Evolutionary conservation across 2,888 invertebrate species (phyloP), one percentile per base, ranked within the genome.

Genomic region (Conops quadrifasciatus): DNA sequence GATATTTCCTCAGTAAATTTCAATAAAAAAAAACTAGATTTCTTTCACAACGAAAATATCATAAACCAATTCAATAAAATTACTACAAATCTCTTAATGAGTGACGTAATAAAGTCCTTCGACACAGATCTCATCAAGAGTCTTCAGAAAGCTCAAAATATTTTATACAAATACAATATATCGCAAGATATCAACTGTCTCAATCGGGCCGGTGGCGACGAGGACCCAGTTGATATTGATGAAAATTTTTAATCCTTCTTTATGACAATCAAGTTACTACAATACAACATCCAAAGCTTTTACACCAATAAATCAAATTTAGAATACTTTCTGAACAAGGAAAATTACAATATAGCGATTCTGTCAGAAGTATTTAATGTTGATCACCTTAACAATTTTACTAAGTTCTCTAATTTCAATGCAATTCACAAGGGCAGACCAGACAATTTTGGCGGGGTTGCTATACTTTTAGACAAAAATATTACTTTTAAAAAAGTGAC

Each of bases 361-460:
- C 24, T 56, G n/a, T 56, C 56, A 11, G 56, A 56, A 13, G 19
- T 24, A 11, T 56, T 24, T 4, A n/a, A 19, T 21, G 13, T 21
- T 24, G 21, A 56, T 9, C 2, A 49, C 4, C 11, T 19, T 5
- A 16, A 49, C 2, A 49, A 49, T 13, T 3, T 49, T 19, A n/a
- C 7, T n/a, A 58, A 58, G 5, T 11, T 58, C 11, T 15, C 24
- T 13, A 58, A 58, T 16, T 58, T 58, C 16, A 21, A 58, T n/a
- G n/a, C 19, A 13, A 16, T 58, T 15, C 16, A 58, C 11, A 58
- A 58, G 19, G 24, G 16, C 24, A 24, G 7, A 19, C 28, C 4
- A 9, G 60, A 60, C 15, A 36, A 30, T 16, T 60, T 26, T 60
- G 60, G 60, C 16, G 60, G 60, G 13, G 60, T 60, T 30, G 60